Conservation (phyloP, 2,797 vertebrate species). For the Helarctos malayanus region DNA sequence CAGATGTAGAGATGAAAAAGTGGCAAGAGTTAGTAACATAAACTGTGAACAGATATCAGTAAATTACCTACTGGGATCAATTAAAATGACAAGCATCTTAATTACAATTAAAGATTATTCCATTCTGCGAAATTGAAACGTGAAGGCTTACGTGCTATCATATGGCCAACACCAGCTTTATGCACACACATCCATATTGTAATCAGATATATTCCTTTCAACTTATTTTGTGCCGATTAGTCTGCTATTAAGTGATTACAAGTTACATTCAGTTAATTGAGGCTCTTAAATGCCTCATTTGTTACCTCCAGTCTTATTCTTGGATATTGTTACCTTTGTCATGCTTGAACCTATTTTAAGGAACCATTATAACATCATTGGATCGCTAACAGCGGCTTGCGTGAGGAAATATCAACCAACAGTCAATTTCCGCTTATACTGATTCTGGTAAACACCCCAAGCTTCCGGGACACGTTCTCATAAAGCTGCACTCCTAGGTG, state of each 20-base stretch:
- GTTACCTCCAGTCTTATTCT: not conserved
- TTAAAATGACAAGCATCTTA: constrained; percentile 73
- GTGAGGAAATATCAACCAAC: not conserved
- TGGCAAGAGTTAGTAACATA: constrained; percentile 89
- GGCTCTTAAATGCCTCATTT: constrained; percentile 44
- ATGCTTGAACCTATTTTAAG: constrained; percentile 37
- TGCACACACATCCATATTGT: constrained; percentile 38
- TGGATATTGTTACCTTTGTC: not conserved
- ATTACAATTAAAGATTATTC: constrained; percentile 49
- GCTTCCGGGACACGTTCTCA: not conserved
- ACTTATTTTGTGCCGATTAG: constrained; percentile 36
- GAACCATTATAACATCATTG: not conserved
- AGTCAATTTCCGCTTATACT: not conserved
- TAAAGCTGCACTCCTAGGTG: not conserved
- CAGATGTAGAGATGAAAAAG: constrained; percentile 89
- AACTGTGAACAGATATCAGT: constrained; percentile 87
- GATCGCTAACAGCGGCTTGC: not conserved
- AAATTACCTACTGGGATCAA: constrained; percentile 77
- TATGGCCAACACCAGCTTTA: constrained; percentile 64
- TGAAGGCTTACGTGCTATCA: not conserved
- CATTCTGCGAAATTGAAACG: constrained; percentile 54
- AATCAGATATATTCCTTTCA: constrained; percentile 54
- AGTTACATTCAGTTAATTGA: constrained; percentile 51
- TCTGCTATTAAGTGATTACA: constrained; percentile 65
- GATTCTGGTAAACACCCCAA: not conserved